Evolutionary conservation across 2,888 invertebrate species (phyloP), one percentile per base, ranked within the genome.

Genomic region (Anorthoa munda): DNA sequence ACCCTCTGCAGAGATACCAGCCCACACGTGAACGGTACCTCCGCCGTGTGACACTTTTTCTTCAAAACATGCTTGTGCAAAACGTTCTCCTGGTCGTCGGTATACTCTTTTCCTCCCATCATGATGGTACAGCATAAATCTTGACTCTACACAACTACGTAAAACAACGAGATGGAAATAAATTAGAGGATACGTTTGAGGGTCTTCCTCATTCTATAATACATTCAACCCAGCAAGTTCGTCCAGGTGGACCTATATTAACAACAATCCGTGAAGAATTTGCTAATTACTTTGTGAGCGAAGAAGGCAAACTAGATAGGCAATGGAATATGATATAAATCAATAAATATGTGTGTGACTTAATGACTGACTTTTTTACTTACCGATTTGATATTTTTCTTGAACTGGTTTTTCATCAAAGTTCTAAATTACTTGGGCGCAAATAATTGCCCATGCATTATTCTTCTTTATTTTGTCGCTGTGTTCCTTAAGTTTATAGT

Each of bases 271-370:
- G 83, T 63, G 82, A 85, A 79, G 79, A 83, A 82, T 86, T 86
- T 82, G 82, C 81, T 67, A 82, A 86, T 77, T 86, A 86, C 77
- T 86, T 83, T 81, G 86, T 85, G 77, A 83, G 83, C 72, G 82
- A 84, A 79, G 84, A 83, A 83, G 86, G 86, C 61, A 82, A 82
- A 84, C 75, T 85, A 83, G 79, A 83, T 82, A 82, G 85, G 81
- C 83, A 85, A 81, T 83, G 83, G 81, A 84, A 84, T 80, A 80
- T 79, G 77, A 84, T 82, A 82, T 81, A 79, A 84, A 82, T 75
- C 68, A 83, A 72, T 73, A 53, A 75, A 79, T 78, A 72, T 72
- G 72, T 71, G 61, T 61, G n/a, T n/a, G n/a, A n/a, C n/a, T n/a
- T n/a, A n/a, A n/a, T n/a, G n/a, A n/a, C n/a, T n/a, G n/a, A n/a